A percentile compares a stretch with the other conserved stretches of the same genome.
Evolutionary conservation across 2,888 invertebrate species (phyloP).

Genomic region (Formica aserva): DNA sequence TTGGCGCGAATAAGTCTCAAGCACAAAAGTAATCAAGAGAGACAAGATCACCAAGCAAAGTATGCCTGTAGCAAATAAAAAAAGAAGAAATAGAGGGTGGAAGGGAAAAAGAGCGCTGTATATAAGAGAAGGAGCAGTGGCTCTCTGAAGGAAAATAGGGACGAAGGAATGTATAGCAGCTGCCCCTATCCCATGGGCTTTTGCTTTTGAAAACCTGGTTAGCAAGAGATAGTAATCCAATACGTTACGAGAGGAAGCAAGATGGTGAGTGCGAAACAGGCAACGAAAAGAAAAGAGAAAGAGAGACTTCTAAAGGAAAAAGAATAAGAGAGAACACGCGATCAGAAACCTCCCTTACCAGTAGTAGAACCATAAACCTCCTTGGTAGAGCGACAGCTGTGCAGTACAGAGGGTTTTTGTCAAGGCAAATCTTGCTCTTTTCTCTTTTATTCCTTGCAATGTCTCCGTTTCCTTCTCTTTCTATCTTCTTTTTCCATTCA

Average conservation of each 20-base stretch:
- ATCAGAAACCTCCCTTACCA: conserved; percentile 76
- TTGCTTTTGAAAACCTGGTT: conserved; percentile 78
- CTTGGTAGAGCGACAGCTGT: conserved; percentile 72
- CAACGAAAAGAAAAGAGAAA: conserved; percentile 44
- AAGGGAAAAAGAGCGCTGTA: conserved; percentile 44
- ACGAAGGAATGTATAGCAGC: conserved; percentile 80
- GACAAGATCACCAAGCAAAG: conserved; percentile 13
- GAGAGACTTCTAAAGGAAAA: conserved; percentile 30
- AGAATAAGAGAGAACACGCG: conserved; percentile 27
- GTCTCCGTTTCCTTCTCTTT: conserved; percentile 19
- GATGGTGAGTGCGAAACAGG: conserved; percentile 18
- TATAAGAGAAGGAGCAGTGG: conserved; percentile 39
- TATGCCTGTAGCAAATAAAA: neutral
- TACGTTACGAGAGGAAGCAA: conserved; percentile 55
- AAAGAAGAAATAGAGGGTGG: conserved; percentile 11
- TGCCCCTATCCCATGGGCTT: conserved; percentile 79
- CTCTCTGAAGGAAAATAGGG: conserved; percentile 65
- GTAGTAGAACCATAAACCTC: conserved; percentile 72
- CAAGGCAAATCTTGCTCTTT: conserved; percentile 34
- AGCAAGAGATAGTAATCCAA: conserved; percentile 77
- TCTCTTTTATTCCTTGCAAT: neutral
- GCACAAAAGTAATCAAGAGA: neutral
- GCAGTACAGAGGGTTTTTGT: conserved; percentile 65
- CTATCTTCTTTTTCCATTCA: conserved; percentile 35
- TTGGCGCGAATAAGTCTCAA: neutral